Percentiles rank a stretch among this genome's conserved stretches.
These are phyloP conservation scores for Coenobita brevimanus DNA, from an alignment of 1,140 invertebrate genomes.

Conservation along the genomic window DNA sequence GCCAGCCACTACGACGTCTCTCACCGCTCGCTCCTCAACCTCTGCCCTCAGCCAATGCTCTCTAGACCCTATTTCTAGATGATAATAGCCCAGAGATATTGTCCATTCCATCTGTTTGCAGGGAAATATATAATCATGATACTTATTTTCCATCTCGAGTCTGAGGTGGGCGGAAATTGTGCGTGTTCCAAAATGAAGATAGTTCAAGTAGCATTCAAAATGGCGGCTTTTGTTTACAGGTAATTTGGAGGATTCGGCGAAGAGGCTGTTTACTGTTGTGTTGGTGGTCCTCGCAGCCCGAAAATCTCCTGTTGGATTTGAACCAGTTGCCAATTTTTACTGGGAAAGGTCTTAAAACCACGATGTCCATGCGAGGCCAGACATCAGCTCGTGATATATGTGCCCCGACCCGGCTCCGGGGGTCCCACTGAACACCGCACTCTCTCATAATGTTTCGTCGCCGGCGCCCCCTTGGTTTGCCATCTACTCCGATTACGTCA, in stretches of 20 bases:
- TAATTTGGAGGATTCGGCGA: no score
- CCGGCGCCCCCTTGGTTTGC: neutral
- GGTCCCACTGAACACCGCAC: neutral
- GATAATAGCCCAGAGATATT: no score
- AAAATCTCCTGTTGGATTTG: conserved; percentile 2
- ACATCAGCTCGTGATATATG: conserved; percentile 38
- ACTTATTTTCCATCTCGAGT: no score
- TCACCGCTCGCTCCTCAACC: neutral
- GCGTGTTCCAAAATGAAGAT: neutral
- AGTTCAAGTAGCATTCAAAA: neutral
- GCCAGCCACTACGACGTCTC: conserved; percentile 10
- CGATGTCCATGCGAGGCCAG: conserved; percentile 22
- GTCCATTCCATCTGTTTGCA: no score
- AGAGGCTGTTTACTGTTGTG: no score
- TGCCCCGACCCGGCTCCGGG: neutral
- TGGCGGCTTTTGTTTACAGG: no score
- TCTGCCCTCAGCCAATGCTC: no score
- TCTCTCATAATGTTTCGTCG: conserved; percentile 24
- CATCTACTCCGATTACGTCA: conserved; percentile 29
- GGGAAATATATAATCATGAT: no score
- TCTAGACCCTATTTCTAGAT: no score
- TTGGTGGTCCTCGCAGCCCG: neutral
- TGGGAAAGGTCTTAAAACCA: conserved; percentile 29
- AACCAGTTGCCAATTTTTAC: conserved; percentile 44
- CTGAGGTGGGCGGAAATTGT: no score